Conservation (phyloP, 2,113 vertebrate species). For the Lycocorax pyrrhopterus region DNA sequence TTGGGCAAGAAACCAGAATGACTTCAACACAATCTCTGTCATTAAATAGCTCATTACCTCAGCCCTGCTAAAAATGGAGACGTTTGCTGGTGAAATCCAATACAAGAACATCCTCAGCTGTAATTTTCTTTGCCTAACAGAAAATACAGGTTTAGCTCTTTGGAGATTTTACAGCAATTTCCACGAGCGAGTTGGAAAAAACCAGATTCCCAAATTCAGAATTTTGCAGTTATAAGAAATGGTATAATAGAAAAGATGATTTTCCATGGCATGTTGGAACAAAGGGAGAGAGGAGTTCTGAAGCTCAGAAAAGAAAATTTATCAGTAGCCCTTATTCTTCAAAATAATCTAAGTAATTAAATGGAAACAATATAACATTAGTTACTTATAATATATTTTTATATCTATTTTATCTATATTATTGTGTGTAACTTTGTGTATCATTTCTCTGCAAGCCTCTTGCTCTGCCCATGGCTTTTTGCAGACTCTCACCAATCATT, state of each 20-base stretch:
- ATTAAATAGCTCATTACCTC: constrained; percentile 45
- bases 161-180: not conserved
- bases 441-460: not conserved
- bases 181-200: not conserved
- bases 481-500: not conserved
- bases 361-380: not conserved
- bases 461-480: not conserved
- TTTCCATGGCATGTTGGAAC: not conserved
- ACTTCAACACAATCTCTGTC: not conserved
- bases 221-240: not conserved
- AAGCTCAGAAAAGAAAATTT: not conserved
- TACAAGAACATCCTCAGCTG: not conserved
- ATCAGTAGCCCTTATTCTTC: not conserved
- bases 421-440: not conserved
- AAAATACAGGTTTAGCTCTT: not conserved
- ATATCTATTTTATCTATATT: not conserved
- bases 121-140: not conserved
- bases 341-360: not conserved
- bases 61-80: not conserved
- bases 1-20: not conserved
- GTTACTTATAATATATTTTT: not conserved
- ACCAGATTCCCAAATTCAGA: not conserved
- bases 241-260: not conserved
- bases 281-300: not conserved
- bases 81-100: not conserved